Evolutionary conservation across 2,888 invertebrate genomes (phyloP).

Genomic region (Aphodius sticticus): DNA sequence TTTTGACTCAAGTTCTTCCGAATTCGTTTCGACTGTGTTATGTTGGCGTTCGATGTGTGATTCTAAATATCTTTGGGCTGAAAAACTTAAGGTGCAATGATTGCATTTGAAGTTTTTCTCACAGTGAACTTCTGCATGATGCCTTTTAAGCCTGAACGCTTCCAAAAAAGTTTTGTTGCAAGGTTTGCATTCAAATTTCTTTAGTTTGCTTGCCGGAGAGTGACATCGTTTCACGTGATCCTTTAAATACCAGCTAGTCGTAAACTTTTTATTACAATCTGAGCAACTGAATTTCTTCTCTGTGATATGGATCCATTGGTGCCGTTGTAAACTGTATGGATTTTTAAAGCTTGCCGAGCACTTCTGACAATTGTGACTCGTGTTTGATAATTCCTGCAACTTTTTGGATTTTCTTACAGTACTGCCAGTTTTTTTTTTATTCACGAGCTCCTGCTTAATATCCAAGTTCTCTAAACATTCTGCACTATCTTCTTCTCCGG

Average conservation of each 20-base stretch:
- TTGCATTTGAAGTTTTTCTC: slow-evolving; percentile 4
- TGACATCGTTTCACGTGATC: not conserved
- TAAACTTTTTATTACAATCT: not conserved
- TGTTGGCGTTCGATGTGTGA: not conserved
- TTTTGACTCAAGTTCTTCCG: not conserved
- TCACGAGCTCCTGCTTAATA: not conserved
- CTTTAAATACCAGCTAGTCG: not conserved
- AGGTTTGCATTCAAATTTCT: not conserved
- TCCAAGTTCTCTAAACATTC: not conserved
- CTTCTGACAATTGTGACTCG: not conserved
- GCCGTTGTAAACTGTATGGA: not conserved
- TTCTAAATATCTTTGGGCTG: not conserved
- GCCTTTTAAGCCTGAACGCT: not conserved
- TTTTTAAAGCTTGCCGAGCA: not conserved
- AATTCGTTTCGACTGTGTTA: not conserved
- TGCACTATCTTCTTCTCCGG: not conserved
- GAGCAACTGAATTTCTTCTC: not conserved
- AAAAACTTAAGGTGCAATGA: not conserved
- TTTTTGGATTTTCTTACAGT: not conserved
- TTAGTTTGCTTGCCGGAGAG: not conserved
- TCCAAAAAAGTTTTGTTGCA: not conserved
- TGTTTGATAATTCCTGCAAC: not conserved
- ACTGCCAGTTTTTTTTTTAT: not conserved
- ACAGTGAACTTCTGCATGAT: not conserved
- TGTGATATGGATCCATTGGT: not conserved